Evolutionary conservation across 2,888 invertebrate genomes (phyloP).

Genomic region (Spodoptera picta): DNA sequence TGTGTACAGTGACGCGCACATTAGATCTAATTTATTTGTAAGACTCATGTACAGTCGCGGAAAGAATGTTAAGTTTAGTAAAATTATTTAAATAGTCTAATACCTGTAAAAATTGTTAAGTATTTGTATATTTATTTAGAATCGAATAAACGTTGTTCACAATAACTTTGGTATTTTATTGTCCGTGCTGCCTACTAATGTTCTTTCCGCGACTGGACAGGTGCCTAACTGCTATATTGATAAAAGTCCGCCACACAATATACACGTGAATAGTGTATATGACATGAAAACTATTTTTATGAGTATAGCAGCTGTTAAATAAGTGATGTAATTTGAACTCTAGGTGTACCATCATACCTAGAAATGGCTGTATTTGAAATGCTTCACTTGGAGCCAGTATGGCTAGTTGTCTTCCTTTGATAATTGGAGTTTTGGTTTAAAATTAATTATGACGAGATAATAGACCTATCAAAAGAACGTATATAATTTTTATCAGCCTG

Average conservation of each 20-base stretch:
- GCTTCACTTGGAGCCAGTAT: slow-evolving; percentile 11
- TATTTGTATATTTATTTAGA: slow-evolving; percentile 59
- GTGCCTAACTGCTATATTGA: slow-evolving; percentile 40
- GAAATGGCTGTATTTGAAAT: slow-evolving; percentile 1
- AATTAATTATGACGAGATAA: neutral
- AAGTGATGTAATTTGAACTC: slow-evolving; percentile 17
- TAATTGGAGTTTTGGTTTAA: neutral
- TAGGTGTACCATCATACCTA: slow-evolving; percentile 14
- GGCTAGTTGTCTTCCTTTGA: slow-evolving; percentile 25
- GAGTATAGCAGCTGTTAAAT: slow-evolving; percentile 37
- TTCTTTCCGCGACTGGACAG: slow-evolving; percentile 58
- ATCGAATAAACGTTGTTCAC: slow-evolving; percentile 56
- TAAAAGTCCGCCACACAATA: slow-evolving; percentile 24
- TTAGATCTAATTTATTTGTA: slow-evolving; percentile 48
- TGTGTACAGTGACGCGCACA: slow-evolving; percentile 41
- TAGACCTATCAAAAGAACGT: neutral
- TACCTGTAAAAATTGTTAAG: slow-evolving; percentile 56
- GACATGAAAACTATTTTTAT: slow-evolving; percentile 25
- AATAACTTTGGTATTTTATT: slow-evolving; percentile 51
- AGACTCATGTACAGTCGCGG: slow-evolving; percentile 58
- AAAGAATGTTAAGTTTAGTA: slow-evolving; percentile 56
- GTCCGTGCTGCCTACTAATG: slow-evolving; percentile 39
- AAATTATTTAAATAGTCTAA: slow-evolving; percentile 57
- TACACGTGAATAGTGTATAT: neutral
- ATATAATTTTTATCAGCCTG: no score